Conservation (phyloP, 2,888 invertebrate genomes). For the Galerucella calmariensis region DNA sequence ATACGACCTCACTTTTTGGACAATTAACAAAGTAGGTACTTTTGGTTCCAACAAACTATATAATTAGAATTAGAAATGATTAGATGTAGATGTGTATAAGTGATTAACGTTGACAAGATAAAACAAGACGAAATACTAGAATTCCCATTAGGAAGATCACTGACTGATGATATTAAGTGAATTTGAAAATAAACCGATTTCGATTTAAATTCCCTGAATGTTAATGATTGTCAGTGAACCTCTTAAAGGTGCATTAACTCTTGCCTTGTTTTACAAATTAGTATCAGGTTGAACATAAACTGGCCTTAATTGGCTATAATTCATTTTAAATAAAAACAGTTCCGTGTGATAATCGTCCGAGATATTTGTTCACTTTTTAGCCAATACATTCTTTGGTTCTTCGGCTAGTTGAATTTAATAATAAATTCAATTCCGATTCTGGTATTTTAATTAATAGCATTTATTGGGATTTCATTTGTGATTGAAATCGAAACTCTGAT, state of each 20-base stretch:
- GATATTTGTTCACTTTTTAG: slow-evolving; percentile 34
- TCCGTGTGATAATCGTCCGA: slow-evolving; percentile 39
- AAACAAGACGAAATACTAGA: slow-evolving; percentile 11
- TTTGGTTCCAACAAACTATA: no score
- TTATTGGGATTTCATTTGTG: slow-evolving; percentile 7
- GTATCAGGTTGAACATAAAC: slow-evolving; percentile 46
- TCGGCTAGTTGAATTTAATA: slow-evolving; percentile 16
- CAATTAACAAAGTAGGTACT: no score
- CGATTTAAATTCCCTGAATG: slow-evolving; percentile 40
- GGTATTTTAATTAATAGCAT: slow-evolving; percentile 22
- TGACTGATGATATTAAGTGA: slow-evolving; percentile 16
- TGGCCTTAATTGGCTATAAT: slow-evolving; percentile 46
- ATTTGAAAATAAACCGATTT: slow-evolving; percentile 35
- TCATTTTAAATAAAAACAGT: slow-evolving; percentile 43
- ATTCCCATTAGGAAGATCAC: slow-evolving; percentile 7
- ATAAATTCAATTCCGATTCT: slow-evolving; percentile 13
- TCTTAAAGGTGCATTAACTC: slow-evolving; percentile 46
- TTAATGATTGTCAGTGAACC: slow-evolving; percentile 43
- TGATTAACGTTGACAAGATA: slow-evolving; percentile 8
- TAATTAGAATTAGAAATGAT: no score
- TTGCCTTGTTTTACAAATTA: slow-evolving; percentile 46
- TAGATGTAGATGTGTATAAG: background rate
- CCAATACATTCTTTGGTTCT: slow-evolving; percentile 20
- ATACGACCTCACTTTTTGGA: no score
- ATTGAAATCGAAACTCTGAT: background rate